These are phyloP conservation scores for Holcopasites calliopsidis DNA, from an alignment of 1,140 invertebrate species.

Conservation along the genomic window DNA sequence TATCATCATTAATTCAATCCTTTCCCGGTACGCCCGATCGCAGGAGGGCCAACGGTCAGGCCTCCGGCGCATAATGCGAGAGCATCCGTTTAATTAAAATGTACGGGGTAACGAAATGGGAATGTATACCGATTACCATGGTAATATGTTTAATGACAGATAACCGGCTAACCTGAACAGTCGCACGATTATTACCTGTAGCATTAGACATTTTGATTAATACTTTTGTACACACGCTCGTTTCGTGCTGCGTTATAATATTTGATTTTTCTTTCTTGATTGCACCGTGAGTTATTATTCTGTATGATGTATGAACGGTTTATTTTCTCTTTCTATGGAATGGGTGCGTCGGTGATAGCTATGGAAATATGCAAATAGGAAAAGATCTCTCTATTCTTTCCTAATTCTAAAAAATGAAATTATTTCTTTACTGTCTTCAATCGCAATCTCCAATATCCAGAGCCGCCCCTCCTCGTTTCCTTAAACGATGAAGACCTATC, in stretches of 20 bases:
- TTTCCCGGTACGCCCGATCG: constrained; percentile 10
- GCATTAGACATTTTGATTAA: constrained; percentile 23
- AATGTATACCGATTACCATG: constrained; percentile 19
- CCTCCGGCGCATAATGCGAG: constrained; percentile 18
- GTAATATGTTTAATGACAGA: constrained; percentile 17
- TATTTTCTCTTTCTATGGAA: not conserved
- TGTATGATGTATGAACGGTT: not conserved
- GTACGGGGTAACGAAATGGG: constrained; percentile 26
- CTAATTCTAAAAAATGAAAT: no score
- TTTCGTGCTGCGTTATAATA: not conserved
- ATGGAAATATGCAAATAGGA: no score
- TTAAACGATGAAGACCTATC: no score
- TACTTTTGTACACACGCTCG: not conserved
- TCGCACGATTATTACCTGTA: constrained; percentile 17
- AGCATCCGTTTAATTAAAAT: constrained; percentile 48
- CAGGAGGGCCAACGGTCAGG: not conserved
- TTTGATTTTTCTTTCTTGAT: constrained; percentile 26
- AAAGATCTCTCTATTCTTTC: no score
- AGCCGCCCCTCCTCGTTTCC: no score
- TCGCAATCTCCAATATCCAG: not conserved
- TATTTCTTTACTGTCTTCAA: no score
- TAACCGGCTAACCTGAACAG: constrained; percentile 16
- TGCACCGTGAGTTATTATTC: constrained; percentile 6
- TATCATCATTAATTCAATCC: constrained; percentile 50
- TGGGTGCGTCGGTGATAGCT: not conserved